Evolutionary conservation across 2,888 invertebrate genomes (phyloP), one percentile per base, ranked within the genome.

Genomic region (Osedax fenrisi): DNA sequence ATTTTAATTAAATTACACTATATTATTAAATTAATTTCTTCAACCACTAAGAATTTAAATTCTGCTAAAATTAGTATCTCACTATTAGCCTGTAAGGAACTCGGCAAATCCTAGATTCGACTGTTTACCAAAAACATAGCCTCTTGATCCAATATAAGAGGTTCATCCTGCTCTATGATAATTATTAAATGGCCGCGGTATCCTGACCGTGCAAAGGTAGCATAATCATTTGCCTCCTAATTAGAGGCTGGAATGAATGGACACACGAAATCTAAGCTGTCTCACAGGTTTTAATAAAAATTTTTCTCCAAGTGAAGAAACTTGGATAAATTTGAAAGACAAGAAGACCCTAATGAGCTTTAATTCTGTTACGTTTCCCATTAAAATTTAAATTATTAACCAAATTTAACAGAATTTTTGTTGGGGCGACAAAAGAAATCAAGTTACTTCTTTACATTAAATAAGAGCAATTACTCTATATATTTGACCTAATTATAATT

Each of bases 41-140:
- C 66, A 72, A 67, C 56, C 56, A 59, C 61, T 41, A 1, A 75
- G 67, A 72, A 1, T 41, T 24, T 21, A 70, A 72, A 69, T 41
- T 70, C 59, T 77, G 77, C 76, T 77, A 75, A 77, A 61, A 77
- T 77, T 64, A 78, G 77, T 78, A 78, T 73, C 72, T n/a, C 62
- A 22, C 22, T 24, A 25, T 27, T 24, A 41, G 41, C n/a, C 27
- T 68, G n/a, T 68, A 80, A 81, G 78, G 80, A 81, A 81, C 78
- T 81, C 80, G 80, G 80, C 80, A 80, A 81, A 80, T 22, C 26
- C 56, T 13, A 67, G 71, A 75, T 78, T 75, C 79, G 79, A 78
- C 80, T 81, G 81, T 81, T 81, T 81, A 81, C 73, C 80, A 81
- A 81, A 81, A 81, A 81, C 81, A 81, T 80, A 77, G 78, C 80